Conservation (phyloP, 1,140 invertebrate genomes). For the Dinoponera quadriceps region DNA sequence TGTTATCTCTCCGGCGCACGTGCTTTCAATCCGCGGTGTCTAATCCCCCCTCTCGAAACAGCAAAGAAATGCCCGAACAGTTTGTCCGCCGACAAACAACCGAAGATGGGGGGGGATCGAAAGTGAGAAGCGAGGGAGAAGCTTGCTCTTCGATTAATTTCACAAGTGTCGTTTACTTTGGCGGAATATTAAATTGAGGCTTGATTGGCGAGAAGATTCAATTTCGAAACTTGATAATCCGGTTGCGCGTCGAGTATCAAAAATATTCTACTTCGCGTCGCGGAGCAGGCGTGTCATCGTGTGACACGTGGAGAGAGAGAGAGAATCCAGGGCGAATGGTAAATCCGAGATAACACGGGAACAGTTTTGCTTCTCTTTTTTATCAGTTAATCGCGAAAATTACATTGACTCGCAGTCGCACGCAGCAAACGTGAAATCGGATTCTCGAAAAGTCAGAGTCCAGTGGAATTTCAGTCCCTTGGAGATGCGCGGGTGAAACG, state of each 20-base stretch:
- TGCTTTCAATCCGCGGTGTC: not conserved
- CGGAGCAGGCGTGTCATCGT: not conserved
- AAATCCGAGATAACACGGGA: too few species aligned
- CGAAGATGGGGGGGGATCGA: not conserved
- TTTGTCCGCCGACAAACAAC: not conserved
- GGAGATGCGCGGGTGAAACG: not conserved
- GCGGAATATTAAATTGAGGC: constrained; percentile 19
- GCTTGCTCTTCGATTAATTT: constrained; percentile 22
- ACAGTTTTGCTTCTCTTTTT: too few species aligned
- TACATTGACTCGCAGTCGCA: too few species aligned
- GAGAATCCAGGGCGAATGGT: too few species aligned
- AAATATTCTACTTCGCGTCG: not conserved
- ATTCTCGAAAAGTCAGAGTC: too few species aligned
- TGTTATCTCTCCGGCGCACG: too few species aligned
- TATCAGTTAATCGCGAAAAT: too few species aligned
- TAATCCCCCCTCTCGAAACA: not conserved
- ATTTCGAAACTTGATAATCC: constrained; percentile 13
- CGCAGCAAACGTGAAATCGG: too few species aligned
- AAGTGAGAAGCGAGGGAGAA: constrained; percentile 17
- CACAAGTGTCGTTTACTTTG: not conserved
- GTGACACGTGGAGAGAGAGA: too few species aligned
- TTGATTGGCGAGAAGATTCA: not conserved
- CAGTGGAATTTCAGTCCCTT: too few species aligned
- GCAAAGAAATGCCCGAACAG: constrained; percentile 4
- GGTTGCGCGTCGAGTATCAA: not conserved